A percentile compares a stretch with the other conserved stretches of the same genome.
These are phyloP conservation scores for Buceros bicornis DNA, from an alignment of 2,797 vertebrate species.

Conservation along the genomic window DNA sequence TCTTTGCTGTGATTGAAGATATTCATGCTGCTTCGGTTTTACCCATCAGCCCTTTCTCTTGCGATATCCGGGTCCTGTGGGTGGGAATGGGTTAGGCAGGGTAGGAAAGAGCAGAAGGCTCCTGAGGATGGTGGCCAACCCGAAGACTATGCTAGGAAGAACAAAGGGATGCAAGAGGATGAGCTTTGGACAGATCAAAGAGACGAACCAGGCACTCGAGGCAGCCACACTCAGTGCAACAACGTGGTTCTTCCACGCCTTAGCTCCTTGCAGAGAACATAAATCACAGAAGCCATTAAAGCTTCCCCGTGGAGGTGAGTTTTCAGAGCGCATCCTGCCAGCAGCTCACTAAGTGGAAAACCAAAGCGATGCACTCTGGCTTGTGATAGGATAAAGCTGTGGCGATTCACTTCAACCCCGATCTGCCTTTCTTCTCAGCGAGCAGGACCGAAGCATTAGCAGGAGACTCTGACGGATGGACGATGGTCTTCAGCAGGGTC, in stretches of 20 bases:
- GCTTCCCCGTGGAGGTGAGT: neutral
- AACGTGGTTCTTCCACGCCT: neutral
- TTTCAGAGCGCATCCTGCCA: neutral
- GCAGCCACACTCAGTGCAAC: neutral
- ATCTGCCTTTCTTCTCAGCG: neutral
- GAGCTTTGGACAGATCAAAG: neutral
- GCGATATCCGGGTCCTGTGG: fast-evolving
- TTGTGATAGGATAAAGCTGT: neutral
- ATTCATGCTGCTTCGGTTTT: neutral
- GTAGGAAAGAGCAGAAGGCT: neutral
- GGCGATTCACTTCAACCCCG: neutral
- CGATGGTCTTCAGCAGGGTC: neutral
- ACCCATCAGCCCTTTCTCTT: neutral
- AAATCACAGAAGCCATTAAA: neutral
- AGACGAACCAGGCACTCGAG: neutral
- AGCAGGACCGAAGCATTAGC: neutral
- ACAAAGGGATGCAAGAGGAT: neutral
- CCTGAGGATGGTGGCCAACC: neutral
- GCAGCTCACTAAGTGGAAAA: neutral
- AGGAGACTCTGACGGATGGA: neutral
- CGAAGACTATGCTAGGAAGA: neutral
- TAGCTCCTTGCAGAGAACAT: neutral
- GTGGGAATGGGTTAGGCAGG: neutral
- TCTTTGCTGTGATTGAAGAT: neutral
- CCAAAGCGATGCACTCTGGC: neutral